These are phyloP conservation scores for Halocynthia aurantium DNA, from an alignment of 23 tunicate genomes.

Conservation along the genomic window DNA sequence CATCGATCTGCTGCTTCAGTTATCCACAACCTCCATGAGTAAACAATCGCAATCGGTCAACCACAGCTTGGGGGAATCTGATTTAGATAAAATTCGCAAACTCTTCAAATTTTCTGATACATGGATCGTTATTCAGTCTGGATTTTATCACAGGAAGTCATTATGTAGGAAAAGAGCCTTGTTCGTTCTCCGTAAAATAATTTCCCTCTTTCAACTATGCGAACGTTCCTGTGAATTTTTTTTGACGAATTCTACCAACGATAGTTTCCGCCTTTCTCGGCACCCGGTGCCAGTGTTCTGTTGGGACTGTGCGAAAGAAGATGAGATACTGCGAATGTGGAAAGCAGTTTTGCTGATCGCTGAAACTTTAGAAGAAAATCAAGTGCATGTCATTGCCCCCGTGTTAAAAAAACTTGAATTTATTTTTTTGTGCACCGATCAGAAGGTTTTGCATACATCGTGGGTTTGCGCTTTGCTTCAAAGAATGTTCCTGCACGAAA, in stretches of 20 bases:
- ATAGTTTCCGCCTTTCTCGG: too few species aligned
- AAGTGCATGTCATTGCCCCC: conserved; percentile 50
- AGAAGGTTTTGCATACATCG: background rate
- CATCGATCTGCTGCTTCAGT: conserved; percentile 1
- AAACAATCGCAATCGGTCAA: background rate
- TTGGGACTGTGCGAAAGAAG: conserved; percentile 1
- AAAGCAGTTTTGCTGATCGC: conserved; percentile 14
- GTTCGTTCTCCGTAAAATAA: background rate
- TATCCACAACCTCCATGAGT: background rate
- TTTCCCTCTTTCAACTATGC: too few species aligned
- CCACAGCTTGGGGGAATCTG: background rate
- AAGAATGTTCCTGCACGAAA: conserved; percentile 39
- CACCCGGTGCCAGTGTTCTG: background rate
- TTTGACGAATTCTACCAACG: too few species aligned
- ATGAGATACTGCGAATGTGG: conserved; percentile 2
- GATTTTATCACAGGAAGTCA: background rate
- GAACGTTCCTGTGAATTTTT: too few species aligned
- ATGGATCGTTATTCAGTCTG: conserved; percentile 15
- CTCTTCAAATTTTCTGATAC: background rate
- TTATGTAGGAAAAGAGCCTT: conserved; percentile 15
- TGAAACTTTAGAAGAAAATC: conserved; percentile 54
- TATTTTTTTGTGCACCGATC: background rate
- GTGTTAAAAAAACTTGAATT: conserved; percentile 13
- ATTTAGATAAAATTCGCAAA: background rate
- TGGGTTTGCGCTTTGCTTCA: conserved; percentile 21